Percentiles rank a stretch among this genome's conserved stretches.
Evolutionary conservation across 2,797 vertebrate genomes (phyloP).

Genomic region (Fundulus diaphanus): DNA sequence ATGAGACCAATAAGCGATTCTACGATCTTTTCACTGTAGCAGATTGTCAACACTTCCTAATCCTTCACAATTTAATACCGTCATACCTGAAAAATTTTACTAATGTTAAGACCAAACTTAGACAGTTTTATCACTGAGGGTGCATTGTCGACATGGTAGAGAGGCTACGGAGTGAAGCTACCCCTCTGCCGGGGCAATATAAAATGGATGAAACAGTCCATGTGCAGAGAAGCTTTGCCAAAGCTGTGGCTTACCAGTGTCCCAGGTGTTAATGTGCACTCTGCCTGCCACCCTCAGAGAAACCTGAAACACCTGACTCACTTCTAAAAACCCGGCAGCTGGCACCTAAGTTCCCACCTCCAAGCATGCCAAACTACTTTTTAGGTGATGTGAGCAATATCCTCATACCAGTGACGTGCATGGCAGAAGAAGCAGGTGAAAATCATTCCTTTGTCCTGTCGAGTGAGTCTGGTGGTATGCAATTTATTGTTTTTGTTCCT

Average conservation of each 20-base stretch:
- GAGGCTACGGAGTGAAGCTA: constrained; percentile 52
- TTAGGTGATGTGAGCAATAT: constrained; percentile 18
- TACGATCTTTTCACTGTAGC: background rate
- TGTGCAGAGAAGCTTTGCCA: constrained; percentile 76
- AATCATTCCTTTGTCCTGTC: constrained; percentile 19
- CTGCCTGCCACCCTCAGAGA: constrained; percentile 70
- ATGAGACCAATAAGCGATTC: background rate
- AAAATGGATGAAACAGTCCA: constrained; percentile 67
- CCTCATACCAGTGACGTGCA: constrained; percentile 24
- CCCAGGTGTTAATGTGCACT: constrained; percentile 79
- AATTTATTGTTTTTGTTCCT: constrained; percentile 8
- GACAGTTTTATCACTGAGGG: constrained; percentile 18
- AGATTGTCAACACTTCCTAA: background rate
- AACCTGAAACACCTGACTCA: constrained; percentile 60
- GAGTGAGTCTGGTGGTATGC: constrained; percentile 21
- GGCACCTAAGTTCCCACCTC: constrained; percentile 51
- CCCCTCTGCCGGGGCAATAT: constrained; percentile 60
- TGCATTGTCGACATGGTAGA: constrained; percentile 32
- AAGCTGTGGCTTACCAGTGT: constrained; percentile 70
- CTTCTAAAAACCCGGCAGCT: constrained; percentile 50
- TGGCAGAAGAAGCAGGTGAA: constrained; percentile 25
- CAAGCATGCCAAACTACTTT: constrained; percentile 27
- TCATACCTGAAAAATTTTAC: constrained; percentile 14
- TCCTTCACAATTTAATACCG: background rate
- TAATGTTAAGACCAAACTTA: constrained; percentile 34